Conservation (phyloP, 2,113 vertebrate genomes). For the Oenanthe oenanthe region DNA sequence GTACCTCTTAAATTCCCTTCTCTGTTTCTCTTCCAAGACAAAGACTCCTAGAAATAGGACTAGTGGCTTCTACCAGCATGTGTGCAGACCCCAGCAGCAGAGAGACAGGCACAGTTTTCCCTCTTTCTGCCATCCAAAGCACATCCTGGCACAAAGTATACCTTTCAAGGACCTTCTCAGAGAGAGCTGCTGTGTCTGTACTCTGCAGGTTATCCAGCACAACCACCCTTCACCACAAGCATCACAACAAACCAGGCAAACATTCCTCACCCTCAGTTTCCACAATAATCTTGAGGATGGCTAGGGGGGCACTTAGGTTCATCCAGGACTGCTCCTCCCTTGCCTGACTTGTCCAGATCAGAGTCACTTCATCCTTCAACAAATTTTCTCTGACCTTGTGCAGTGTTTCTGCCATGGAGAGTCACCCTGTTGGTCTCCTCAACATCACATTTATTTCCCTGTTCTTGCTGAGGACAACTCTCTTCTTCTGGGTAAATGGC, state of each 20-base stretch:
- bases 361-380: not conserved
- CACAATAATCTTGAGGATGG: not conserved
- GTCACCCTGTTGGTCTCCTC: not conserved
- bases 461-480: not conserved
- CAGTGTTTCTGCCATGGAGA: not conserved
- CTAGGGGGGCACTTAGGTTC: not conserved
- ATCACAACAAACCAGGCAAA: not conserved
- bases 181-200: not conserved
- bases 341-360: not conserved
- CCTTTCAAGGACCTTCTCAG: not conserved
- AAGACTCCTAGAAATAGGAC: not conserved
- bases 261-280: not conserved
- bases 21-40: not conserved
- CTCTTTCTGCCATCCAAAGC: not conserved
- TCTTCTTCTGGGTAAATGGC: not conserved
- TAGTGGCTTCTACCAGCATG: not conserved
- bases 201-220: not conserved
- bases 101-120: not conserved
- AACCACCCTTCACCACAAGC: not conserved
- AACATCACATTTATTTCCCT: not conserved
- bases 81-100: not conserved
- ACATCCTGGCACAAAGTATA: not conserved
- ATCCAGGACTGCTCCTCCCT: not conserved
- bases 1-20: not conserved
- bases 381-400: not conserved